phyloP scores from a whole-genome alignment of 2,797 vertebrate species.

The Urophycis tenuis region DNA sequence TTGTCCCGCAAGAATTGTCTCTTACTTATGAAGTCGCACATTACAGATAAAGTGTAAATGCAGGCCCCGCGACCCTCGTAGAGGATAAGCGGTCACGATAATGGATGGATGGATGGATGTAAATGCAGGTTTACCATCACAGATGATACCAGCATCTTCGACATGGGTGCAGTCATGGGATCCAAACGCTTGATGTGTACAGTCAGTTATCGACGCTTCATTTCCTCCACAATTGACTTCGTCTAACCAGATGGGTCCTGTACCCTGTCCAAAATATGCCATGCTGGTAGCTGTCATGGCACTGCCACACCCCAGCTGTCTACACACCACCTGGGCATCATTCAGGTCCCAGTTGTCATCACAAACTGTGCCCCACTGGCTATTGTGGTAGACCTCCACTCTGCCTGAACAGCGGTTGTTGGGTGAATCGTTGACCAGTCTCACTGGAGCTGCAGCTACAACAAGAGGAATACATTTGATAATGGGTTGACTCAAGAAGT shows the following conservation, averaged over 20 bases:
- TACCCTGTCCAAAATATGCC: constrained; percentile 20
- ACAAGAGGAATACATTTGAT: constrained; percentile 8
- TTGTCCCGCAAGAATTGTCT: too few relatives aligned
- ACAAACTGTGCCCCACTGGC: constrained; percentile 60
- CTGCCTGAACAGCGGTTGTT: constrained; percentile 47
- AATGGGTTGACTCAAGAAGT: constrained; percentile 14
- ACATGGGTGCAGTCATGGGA: background rate
- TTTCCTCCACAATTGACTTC: constrained; percentile 17
- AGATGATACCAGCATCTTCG: background rate
- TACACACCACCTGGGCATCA: constrained; percentile 54
- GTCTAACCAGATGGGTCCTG: constrained; percentile 28
- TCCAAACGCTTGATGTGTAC: constrained; percentile 14
- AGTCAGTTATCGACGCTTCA: constrained; percentile 16
- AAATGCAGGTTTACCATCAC: background rate
- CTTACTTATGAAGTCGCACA: too few relatives aligned
- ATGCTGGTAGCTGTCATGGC: constrained; percentile 9
- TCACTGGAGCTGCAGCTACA: constrained; percentile 17
- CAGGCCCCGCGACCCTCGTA: too few relatives aligned
- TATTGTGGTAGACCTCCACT: constrained; percentile 51
- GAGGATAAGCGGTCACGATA: too few relatives aligned
- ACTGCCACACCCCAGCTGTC: constrained; percentile 33
- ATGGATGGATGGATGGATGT: too few relatives aligned
- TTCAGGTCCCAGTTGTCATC: constrained; percentile 42
- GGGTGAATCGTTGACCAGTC: constrained; percentile 10
- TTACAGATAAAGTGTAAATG: background rate